These are phyloP conservation scores for Lutra lutra DNA, from an alignment of 2,797 vertebrate species.

Conservation along the genomic window DNA sequence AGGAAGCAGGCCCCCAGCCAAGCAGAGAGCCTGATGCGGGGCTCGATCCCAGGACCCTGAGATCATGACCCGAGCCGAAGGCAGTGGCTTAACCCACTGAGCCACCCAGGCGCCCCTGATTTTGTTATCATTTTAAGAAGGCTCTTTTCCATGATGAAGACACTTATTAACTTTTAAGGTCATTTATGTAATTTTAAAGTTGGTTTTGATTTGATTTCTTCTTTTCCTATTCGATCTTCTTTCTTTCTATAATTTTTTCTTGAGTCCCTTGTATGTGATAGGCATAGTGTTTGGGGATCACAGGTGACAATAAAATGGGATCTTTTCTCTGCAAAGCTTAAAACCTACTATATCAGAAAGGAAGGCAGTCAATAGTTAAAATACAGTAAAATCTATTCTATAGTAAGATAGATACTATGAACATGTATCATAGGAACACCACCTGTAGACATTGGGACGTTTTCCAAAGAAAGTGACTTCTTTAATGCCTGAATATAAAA, in stretches of 20 bases:
- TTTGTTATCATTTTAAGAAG: neutral
- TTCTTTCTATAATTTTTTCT: neutral
- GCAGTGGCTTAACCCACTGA: too few species aligned
- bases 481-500: neutral
- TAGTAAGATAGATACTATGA: neutral
- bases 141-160: neutral
- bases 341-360: neutral
- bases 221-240: neutral
- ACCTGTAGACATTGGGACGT: fast-evolving
- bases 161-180: neutral
- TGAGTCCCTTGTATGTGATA: neutral
- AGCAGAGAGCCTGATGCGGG: too few species aligned
- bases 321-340: neutral
- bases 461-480: neutral
- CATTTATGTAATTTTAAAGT: neutral
- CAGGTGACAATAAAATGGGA: neutral
- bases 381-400: neutral
- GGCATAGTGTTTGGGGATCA: neutral
- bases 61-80: too few species aligned
- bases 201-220: neutral
- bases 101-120: too few species aligned
- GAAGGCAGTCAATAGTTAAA: neutral
- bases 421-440: neutral
- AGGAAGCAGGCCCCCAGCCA: too few species aligned
- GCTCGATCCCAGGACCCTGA: too few species aligned